Percentiles rank a stretch among this genome's conserved stretches.
phyloP scores from a whole-genome alignment of 2,797 vertebrate genomes.

The Tokudaia muenninki region DNA sequence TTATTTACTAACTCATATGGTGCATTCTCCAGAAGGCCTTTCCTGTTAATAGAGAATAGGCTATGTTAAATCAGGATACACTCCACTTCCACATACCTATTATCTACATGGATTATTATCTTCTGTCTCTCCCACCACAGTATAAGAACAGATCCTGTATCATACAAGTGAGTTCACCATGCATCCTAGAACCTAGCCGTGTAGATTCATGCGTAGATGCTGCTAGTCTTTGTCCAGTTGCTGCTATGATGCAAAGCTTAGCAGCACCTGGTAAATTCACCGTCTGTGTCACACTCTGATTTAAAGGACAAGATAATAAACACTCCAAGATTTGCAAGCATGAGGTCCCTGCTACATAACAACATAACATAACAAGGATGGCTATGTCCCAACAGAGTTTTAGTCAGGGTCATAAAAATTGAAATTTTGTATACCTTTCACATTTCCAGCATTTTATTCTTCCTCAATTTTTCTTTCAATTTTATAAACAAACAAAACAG shows the following conservation, averaged over 20 bases:
- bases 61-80: conserved; percentile 38
- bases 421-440: not conserved
- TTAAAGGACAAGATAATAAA: not conserved
- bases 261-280: conserved; percentile 40
- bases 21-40: not conserved
- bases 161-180: not conserved
- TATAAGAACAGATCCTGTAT: not conserved
- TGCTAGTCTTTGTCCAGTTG: not conserved
- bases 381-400: not conserved
- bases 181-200: not conserved
- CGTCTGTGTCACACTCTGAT: not conserved
- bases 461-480: conserved; percentile 39
- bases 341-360: not conserved
- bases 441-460: not conserved
- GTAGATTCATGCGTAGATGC: not conserved
- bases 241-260: conserved; percentile 8
- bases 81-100: not conserved
- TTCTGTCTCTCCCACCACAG: not conserved
- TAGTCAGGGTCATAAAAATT: not conserved
- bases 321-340: not conserved
- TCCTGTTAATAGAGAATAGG: conserved; percentile 17
- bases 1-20: conserved; percentile 28
- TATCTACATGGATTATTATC: not conserved
- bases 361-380: not conserved
- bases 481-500: not conserved